phyloP scores from a whole-genome alignment of 2,888 invertebrate genomes.

The Augiades crinisus region DNA sequence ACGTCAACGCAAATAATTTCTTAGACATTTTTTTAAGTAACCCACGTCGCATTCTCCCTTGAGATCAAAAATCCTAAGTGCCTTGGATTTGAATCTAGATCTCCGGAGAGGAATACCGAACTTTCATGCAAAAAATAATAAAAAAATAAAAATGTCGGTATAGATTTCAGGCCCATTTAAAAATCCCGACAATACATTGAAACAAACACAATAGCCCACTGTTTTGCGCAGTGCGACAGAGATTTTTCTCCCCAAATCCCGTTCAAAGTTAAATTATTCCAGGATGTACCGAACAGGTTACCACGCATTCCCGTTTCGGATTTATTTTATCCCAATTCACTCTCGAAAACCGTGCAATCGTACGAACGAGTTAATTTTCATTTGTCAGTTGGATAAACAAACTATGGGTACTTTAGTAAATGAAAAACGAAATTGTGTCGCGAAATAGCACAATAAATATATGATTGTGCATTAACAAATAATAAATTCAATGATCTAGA shows the following conservation, averaged over 20 bases:
- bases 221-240: constrained; percentile 23
- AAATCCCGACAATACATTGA: constrained; percentile 8
- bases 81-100: no score
- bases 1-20: no score
- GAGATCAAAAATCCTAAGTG: no score
- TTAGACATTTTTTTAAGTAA: no score
- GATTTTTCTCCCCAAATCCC: constrained; percentile 8
- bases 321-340: constrained; percentile 14
- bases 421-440: no score
- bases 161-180: constrained; percentile 6
- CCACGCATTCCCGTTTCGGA: constrained; percentile 2
- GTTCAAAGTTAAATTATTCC: constrained; percentile 24
- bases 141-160: neutral
- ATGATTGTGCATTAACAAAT: no score
- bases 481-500: no score
- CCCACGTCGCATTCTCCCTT: no score
- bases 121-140: neutral
- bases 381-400: neutral
- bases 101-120: no score
- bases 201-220: constrained; percentile 25
- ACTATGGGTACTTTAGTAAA: no score
- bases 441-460: no score
- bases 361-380: constrained; percentile 7
- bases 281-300: constrained; percentile 8
- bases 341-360: constrained; percentile 6